Evolutionary conservation across 2,113 vertebrate species (phyloP), one percentile per base, ranked within the genome.

Genomic region (Lophotis ruficrista): DNA sequence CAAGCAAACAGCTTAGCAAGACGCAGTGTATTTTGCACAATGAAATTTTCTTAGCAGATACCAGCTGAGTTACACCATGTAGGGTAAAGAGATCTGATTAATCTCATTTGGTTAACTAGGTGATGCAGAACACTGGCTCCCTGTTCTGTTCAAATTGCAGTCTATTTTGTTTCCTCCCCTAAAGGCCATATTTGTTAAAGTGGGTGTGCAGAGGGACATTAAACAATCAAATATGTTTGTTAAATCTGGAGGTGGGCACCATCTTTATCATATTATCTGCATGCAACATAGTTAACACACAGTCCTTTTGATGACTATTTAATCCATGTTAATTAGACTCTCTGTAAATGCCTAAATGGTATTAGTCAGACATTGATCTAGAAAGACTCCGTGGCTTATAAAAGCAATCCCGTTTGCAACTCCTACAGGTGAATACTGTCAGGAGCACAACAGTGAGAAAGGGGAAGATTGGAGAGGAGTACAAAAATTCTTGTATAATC

Each of bases 1-100:
- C 79, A 97, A 97, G 73, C 72, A 92, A 96, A 94, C 89, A 94
- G 84, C 81, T 94, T 69, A 75, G 56, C 51, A 90, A 87, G 87
- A 83, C 85, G 92, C 37, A 31, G 62, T 14, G 27, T 83, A 45
- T 90, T 97, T 96, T 93, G 85, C 94, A 96, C 92, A 83, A 48
- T 25, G 38, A 85, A n/a, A 33, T 96, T 97, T 96, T 94, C 85
- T 95, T 92, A 90, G 91, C 86, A 88, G 88, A 69, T 41, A 23
- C 4, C 11, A 83, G 20, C 62, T 51, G 57, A 41, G 47, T 94
- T 94, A 79, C 68, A 94, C 66, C 45, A 71, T 21, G 64, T 75
- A 28, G 1, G 82, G 45, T 48, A 65, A 57, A 83, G 73, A 91
- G 75, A 83, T 50, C 38, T 51, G 14, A 68, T 87, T 84, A 77